Evolutionary conservation across 1,140 invertebrate species (phyloP), one percentile per base, ranked within the genome.

Genomic region (Papilio xuthus): DNA sequence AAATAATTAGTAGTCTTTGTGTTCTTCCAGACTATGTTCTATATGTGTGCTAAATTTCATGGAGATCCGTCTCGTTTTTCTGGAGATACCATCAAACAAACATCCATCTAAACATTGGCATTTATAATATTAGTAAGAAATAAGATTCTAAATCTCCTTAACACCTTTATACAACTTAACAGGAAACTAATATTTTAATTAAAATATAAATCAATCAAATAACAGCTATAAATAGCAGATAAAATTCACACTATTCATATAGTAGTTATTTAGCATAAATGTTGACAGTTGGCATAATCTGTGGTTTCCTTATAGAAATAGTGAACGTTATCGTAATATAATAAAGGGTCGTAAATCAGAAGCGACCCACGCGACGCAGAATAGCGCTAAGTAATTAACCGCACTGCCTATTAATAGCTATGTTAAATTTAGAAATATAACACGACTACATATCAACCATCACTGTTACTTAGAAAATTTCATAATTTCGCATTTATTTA

Each of bases 381-480:
- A 60, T 44, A 28, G 77, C 63, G 80, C 56, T 73, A 84, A 84
- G 80, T 86, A 82, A 86, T 86, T 83, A 83, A 84, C 80, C 53
- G 63, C 80, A 82, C 78, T 79, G 83, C 80, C 80, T 75, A 84
- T 86, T 86, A 86, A 86, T 85, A 82, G 83, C 32, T 37, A 78
- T 44, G 81, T 83, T 85, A 82, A 85, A 85, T 82, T 86, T 78
- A 81, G 63, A 70, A 41, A 41, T 85, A 82, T 83, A 76, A 80
- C 71, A 12, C 28, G n/a, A 82, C 79, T 60, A 77, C 74, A 70
- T 77, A 28, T 74, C n/a, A 69, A 28, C 18, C 37, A 53, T 70
- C 77, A 70, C 23, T 10, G n/a, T 18, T 42, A 63, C 10, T 42
- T 32, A 32, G 37, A 53, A 56, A 73, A 50, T 63, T 37, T 37